A percentile compares a stretch with the other conserved stretches of the same genome.
phyloP scores from a whole-genome alignment of 2,113 vertebrate genomes.

The Poeciliopsis prolifica region DNA sequence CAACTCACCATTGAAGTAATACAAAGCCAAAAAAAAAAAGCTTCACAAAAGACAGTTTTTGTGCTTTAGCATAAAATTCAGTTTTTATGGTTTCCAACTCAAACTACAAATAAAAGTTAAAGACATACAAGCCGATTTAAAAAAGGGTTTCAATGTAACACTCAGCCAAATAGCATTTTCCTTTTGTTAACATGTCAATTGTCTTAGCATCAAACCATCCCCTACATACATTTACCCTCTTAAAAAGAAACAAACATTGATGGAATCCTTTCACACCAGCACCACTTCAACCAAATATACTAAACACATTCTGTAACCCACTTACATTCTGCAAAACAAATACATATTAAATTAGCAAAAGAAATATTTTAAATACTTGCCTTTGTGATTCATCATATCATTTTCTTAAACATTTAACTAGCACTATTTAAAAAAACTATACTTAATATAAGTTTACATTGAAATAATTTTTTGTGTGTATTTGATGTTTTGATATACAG shows the following conservation, averaged over 20 bases:
- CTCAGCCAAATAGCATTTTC: slow-evolving; percentile 10
- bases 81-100: slow-evolving; percentile 51
- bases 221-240: slow-evolving; percentile 24
- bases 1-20: too few relatives aligned
- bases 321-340: neutral
- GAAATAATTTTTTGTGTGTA: neutral
- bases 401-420: neutral
- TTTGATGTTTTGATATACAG: slow-evolving; percentile 7
- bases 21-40: too few relatives aligned
- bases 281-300: slow-evolving; percentile 9
- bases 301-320: neutral
- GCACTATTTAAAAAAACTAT: neutral
- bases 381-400: neutral
- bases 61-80: slow-evolving; percentile 10
- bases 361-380: neutral
- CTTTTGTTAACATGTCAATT: slow-evolving; percentile 26
- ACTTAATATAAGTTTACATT: neutral
- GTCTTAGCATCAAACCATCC: slow-evolving; percentile 6
- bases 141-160: slow-evolving; percentile 15
- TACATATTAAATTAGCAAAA: neutral
- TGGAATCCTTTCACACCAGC: slow-evolving; percentile 16
- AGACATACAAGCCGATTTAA: slow-evolving; percentile 19
- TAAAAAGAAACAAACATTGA: neutral
- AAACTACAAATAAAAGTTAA: slow-evolving; percentile 21
- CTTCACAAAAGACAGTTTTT: neutral